Base-by-base conservation (phyloP, 2,888 invertebrate species). In the Plebejus melissa region DNA sequence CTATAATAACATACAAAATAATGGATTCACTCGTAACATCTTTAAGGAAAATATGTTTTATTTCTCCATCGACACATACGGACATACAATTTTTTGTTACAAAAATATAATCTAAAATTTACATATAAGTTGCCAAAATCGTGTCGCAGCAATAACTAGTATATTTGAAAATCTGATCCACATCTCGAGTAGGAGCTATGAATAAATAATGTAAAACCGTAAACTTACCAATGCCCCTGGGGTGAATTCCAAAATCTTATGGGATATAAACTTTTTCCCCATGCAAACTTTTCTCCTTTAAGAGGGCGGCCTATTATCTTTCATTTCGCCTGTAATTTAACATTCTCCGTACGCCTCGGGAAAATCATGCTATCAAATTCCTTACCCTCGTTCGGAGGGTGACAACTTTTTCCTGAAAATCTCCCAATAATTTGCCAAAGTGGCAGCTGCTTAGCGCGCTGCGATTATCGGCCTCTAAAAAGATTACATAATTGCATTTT, bases 291-390 rank as follows among this genome's bases (percentile, higher is more conserved):
- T 86, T 83, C 86, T 85, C 86, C 83, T 86, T 86, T 87, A 87
- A 88, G 88, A 88, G 86, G 87, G 87, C 84, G 86, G 84, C 86
- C 92, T 90, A 93, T 93, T 93, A 93, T 93, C 93, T 93, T 92
- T 92, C 91, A 93, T 93, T 93, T 92, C 91, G 84, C 86, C 85
- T 85, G 91, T 90, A 92, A 93, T 93, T 93, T 93, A 91, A 91
- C 92, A 92, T 91, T 93, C 90, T 88, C 86, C 82, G 84, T 87
- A 86, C 88, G 88, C 91, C 86, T 83, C 85, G 82, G 81, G 86
- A 88, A 88, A 90, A 91, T 91, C 91, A 88, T 88, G 92, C 93
- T 90, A 93, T 93, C 91, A 91, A 91, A 90, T 87, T 87, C 87
- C 84, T 85, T 86, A 88, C 90, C 90, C 88, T 87, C 85, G 84